Percentiles rank a stretch among this genome's conserved stretches.
Conservation (phyloP, 2,113 vertebrate species). For the Gallinago media region DNA sequence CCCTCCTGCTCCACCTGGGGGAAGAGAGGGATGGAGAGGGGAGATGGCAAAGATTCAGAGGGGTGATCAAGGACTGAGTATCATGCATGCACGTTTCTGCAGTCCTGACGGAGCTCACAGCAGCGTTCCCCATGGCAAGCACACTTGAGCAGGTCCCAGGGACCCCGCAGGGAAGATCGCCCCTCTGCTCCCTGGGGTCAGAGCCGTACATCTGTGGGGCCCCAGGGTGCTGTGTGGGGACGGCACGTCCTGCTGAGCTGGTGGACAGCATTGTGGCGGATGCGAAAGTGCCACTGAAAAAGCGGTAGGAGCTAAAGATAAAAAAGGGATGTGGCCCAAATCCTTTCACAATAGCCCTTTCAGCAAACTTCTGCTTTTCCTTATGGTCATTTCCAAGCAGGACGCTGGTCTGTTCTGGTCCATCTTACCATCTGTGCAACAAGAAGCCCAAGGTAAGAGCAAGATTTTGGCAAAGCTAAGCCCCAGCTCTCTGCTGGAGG, state of each 20-base stretch:
- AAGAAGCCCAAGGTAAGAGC: conserved; percentile 14
- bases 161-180: background rate
- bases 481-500: background rate
- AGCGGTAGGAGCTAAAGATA: background rate
- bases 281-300: conserved; percentile 12
- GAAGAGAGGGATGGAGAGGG: background rate
- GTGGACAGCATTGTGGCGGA: background rate
- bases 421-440: background rate
- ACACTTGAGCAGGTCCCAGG: background rate
- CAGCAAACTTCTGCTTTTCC: conserved; percentile 16
- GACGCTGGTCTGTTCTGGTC: background rate
- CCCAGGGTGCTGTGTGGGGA: fast-evolving
- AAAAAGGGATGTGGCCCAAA: conserved; percentile 36
- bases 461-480: background rate
- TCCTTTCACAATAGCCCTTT: conserved; percentile 1
- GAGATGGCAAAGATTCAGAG: background rate
- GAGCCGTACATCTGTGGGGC: background rate
- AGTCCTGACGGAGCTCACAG: background rate
- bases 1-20: background rate
- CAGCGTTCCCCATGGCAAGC: fast-evolving
- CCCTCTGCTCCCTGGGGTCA: background rate
- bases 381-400: background rate
- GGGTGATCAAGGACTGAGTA: background rate
- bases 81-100: background rate
- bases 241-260: background rate